phyloP scores from a whole-genome alignment of 2,797 vertebrate genomes.

The Fringilla coelebs region DNA sequence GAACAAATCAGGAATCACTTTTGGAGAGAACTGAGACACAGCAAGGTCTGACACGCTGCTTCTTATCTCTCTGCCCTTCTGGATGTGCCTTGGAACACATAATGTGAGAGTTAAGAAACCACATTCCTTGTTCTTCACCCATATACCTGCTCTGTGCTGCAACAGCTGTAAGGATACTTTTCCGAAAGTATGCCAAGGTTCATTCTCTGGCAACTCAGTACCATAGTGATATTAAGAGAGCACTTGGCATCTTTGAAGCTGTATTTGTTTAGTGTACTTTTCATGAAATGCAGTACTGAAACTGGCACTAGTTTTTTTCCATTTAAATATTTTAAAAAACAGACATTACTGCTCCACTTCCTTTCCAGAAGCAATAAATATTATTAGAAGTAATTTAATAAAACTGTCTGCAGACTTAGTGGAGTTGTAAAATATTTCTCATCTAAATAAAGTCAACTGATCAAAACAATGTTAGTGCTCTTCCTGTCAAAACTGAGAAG shows the following conservation, averaged over 20 bases:
- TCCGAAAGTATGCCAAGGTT: background rate
- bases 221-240: background rate
- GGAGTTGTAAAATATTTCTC: background rate
- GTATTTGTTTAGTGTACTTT: background rate
- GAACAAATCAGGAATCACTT: background rate
- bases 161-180: background rate
- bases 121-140: background rate
- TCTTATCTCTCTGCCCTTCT: background rate
- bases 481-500: background rate
- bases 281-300: background rate
- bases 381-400: background rate
- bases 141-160: background rate
- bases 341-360: background rate
- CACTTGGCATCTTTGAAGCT: background rate
- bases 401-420: background rate
- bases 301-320: background rate
- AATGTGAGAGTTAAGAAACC: background rate
- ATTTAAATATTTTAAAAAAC: background rate
- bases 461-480: background rate
- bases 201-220: background rate
- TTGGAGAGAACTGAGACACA: background rate
- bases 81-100: background rate
- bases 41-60: background rate
- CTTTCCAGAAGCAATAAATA: background rate
- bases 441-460: background rate